These are phyloP conservation scores for Tipula unca DNA, from an alignment of 2,888 invertebrate species.

Conservation along the genomic window DNA sequence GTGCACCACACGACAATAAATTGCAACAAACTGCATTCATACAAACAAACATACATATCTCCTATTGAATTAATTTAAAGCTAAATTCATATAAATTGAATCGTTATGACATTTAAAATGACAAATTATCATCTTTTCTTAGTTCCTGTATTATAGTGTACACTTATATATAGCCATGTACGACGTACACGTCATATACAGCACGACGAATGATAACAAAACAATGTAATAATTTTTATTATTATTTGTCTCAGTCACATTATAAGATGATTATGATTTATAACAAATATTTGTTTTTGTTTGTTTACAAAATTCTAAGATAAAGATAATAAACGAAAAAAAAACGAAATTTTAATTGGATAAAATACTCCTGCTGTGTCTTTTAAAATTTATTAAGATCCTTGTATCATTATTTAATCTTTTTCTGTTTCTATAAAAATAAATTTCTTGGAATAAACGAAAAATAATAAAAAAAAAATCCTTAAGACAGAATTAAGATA, in stretches of 20 bases:
- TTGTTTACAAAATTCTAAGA: neutral
- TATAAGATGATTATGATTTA: constrained; percentile 3
- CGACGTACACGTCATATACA: neutral
- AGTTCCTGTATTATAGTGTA: neutral
- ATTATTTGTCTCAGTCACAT: neutral
- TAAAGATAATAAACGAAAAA: neutral
- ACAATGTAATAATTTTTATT: neutral
- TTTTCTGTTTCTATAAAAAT: neutral
- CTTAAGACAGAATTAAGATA: neutral
- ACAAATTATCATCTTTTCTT: neutral
- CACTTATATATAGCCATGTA: neutral
- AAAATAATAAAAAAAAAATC: neutral
- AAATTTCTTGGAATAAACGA: neutral
- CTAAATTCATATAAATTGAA: constrained; percentile 2
- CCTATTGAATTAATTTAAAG: neutral
- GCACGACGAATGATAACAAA: neutral
- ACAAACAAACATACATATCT: neutral
- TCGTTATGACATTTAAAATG: constrained; percentile 8
- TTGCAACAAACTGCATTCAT: neutral
- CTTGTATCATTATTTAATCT: neutral
- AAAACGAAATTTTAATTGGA: neutral
- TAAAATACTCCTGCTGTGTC: constrained; percentile 8
- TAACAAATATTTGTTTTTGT: neutral
- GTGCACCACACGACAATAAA: neutral
- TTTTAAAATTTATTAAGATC: neutral